Evolutionary conservation across 2,797 vertebrate species (phyloP), one percentile per base, ranked within the genome.

Genomic region (Hybognathus amarus): DNA sequence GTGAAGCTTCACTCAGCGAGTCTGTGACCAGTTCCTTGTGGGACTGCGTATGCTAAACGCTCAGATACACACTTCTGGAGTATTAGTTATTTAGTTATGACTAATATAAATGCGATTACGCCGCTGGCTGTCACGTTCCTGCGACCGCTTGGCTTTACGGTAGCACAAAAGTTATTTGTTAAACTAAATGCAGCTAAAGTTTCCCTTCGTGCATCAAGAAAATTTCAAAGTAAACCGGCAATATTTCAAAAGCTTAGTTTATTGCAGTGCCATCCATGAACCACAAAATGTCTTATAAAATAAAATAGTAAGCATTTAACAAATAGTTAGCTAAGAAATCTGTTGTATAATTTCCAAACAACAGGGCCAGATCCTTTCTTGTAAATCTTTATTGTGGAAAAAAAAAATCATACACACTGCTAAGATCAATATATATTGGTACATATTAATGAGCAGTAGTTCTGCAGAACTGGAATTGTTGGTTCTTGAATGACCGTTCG

Each of bases 381-480:
- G 93, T 92, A 92, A 93, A 95, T 93, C 91, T 95, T 96, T 95
- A 95, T 95, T 95, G 94, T 94, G 92, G 92, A 94, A 94, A 94
- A n/a, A 94, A n/a, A 33, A 20, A 20, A 93, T 87, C 91, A 94
- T 94, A 94, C 93, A 91, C 93, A 96, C 92, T 92, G 93, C 95
- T 94, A 95, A 93, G 91, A 94, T 95, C 93, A 95, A 89, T 87
- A 86, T 85, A 89, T 90, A 88, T 85, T 69, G 85, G 87, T 89
- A 88, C 87, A 94, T 93, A 92, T 94, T 93, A 94, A 94, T 93
- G 92, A 92, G 92, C 93, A 95, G 94, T 93, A 94, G 92, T 94
- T 93, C 90, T 93, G 71, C 92, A 94, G 91, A 92, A 92, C 90
- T 94, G 93, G 88, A 95, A 92, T 89, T 84, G 88, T 89, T 90